phyloP scores from a whole-genome alignment of 2,888 invertebrate genomes.

The Sinopyrophorus schimmeli region DNA sequence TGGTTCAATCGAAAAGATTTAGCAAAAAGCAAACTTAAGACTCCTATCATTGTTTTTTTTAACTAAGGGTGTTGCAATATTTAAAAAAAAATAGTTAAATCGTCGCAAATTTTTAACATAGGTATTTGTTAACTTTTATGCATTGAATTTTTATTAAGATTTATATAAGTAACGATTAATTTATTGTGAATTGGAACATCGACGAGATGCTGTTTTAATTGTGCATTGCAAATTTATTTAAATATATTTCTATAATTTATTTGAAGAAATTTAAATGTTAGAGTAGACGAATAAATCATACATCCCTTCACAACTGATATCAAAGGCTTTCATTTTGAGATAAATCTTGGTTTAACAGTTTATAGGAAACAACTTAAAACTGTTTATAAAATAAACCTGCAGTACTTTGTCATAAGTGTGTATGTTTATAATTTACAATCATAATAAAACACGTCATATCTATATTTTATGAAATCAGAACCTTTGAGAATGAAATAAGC shows the following conservation, averaged over 20 bases:
- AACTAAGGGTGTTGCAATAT: conserved; percentile 15
- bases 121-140: conserved; percentile 3
- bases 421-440: conserved; percentile 14
- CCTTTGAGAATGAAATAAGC: too few species aligned
- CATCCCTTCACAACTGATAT: neutral
- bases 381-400: conserved; percentile 1
- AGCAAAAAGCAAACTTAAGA: too few species aligned
- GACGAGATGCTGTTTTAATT: conserved; percentile 5
- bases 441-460: conserved; percentile 11
- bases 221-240: conserved; percentile 7
- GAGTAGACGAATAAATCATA: conserved; percentile 7
- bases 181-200: conserved; percentile 11
- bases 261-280: conserved; percentile 14
- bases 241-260: conserved; percentile 15
- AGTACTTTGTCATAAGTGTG: conserved; percentile 15
- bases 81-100: conserved; percentile 7
- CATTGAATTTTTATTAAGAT: neutral
- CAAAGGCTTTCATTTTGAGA: too few species aligned
- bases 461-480: too few species aligned
- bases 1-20: too few species aligned
- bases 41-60: too few species aligned
- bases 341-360: too few species aligned
- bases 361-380: neutral
- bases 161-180: conserved; percentile 8
- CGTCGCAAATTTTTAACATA: conserved; percentile 7